Evolutionary conservation across 2,113 vertebrate genomes (phyloP).

Genomic region (Equus przewalskii): DNA sequence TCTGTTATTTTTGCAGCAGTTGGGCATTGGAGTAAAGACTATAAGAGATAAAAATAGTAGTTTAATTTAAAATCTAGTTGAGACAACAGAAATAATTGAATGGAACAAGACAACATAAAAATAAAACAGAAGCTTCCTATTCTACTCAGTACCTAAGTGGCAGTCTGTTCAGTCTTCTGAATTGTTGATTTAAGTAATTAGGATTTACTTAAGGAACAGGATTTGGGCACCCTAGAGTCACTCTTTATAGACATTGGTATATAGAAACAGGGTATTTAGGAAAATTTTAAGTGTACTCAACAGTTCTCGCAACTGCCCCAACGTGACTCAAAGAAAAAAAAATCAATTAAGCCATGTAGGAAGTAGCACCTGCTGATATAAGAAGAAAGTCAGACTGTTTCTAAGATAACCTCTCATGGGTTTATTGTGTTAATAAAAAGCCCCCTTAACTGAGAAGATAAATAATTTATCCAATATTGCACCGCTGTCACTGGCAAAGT

Average conservation of each 20-base stretch:
- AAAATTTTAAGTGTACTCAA: background rate
- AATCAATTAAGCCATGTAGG: background rate
- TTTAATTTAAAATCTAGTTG: background rate
- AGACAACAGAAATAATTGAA: conserved; percentile 2
- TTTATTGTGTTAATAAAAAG: background rate
- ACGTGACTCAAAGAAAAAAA: background rate
- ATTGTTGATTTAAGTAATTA: conserved; percentile 64
- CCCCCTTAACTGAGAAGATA: background rate
- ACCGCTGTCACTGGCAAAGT: background rate
- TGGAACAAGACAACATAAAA: background rate
- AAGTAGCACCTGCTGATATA: background rate
- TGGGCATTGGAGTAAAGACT: background rate
- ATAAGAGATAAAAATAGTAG: background rate
- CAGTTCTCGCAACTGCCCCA: background rate
- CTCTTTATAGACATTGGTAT: background rate
- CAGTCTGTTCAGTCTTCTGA: background rate
- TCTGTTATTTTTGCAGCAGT: background rate
- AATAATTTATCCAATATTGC: background rate
- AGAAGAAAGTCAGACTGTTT: background rate
- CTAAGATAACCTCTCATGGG: background rate
- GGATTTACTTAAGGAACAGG: conserved; percentile 37
- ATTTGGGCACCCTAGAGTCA: background rate
- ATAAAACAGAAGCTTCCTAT: background rate
- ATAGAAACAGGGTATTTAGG: background rate
- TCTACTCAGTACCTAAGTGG: background rate